Evolutionary conservation across 2,888 invertebrate species (phyloP).

Genomic region (Digitonthophagus gazella): DNA sequence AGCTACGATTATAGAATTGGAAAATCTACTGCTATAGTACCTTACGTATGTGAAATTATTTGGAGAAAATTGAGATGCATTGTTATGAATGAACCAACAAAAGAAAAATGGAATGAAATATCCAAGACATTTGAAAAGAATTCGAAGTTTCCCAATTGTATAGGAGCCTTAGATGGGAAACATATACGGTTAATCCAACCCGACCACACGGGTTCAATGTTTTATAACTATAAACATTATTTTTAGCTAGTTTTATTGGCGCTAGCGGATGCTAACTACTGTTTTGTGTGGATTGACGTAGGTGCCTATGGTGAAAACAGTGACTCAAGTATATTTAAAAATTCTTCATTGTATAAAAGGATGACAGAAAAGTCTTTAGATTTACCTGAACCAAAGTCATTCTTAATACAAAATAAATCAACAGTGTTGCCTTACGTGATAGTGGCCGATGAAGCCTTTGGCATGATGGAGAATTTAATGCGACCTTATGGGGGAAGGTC

Average conservation of each 20-base stretch:
- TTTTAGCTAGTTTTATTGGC: not conserved
- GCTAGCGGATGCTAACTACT: slow-evolving; percentile 31
- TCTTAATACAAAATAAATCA: slow-evolving; percentile 19
- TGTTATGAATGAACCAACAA: slow-evolving; percentile 13
- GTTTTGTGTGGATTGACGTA: slow-evolving; percentile 35
- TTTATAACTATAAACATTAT: slow-evolving; percentile 2
- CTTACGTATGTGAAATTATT: slow-evolving; percentile 2
- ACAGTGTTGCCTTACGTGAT: slow-evolving; percentile 15
- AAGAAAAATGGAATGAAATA: slow-evolving; percentile 31
- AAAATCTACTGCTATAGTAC: slow-evolving; percentile 2
- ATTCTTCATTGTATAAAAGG: slow-evolving; percentile 27
- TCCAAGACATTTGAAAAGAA: slow-evolving; percentile 33
- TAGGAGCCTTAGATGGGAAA: slow-evolving; percentile 35
- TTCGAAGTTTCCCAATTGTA: slow-evolving; percentile 32
- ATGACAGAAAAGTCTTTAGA: slow-evolving; percentile 19
- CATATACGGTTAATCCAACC: slow-evolving; percentile 21
- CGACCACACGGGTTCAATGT: slow-evolving; percentile 5
- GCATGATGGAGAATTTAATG: slow-evolving; percentile 12
- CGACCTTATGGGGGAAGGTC: slow-evolving; percentile 12
- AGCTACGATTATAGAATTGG: not conserved
- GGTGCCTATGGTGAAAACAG: slow-evolving; percentile 34
- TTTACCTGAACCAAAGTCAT: slow-evolving; percentile 1
- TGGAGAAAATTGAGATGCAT: not conserved
- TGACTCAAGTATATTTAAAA: slow-evolving; percentile 30
- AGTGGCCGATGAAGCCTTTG: slow-evolving; percentile 17